Evolutionary conservation across 2,113 vertebrate genomes (phyloP).

Genomic region (Grus americana): DNA sequence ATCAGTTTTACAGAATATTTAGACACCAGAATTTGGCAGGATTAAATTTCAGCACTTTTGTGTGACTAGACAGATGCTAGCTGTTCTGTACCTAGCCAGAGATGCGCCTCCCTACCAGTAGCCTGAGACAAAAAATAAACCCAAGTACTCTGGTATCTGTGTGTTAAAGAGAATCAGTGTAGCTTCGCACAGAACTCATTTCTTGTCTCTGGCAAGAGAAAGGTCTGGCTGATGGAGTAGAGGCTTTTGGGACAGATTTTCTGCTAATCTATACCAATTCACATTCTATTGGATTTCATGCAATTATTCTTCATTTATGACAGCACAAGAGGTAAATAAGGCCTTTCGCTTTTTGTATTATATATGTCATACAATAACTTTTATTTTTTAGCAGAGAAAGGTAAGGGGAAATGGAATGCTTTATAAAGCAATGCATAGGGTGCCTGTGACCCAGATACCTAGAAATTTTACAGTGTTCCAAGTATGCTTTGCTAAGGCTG

Average conservation of each 20-base stretch:
- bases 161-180: background rate
- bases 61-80: background rate
- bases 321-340: background rate
- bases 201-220: background rate
- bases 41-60: background rate
- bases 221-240: background rate
- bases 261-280: background rate
- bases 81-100: background rate
- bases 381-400: background rate
- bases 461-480: background rate
- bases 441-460: background rate
- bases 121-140: background rate
- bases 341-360: background rate
- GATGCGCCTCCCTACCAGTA: background rate
- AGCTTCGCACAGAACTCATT: background rate
- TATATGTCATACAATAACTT: background rate
- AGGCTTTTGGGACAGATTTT: background rate
- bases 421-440: background rate
- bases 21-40: background rate
- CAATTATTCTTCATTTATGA: background rate
- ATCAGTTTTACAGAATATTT: background rate
- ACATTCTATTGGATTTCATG: background rate
- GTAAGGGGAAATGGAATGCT: background rate
- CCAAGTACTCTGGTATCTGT: background rate
- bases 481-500: background rate